Base-by-base conservation (phyloP, 2,797 vertebrate species). In the Dryobates pubescens region DNA sequence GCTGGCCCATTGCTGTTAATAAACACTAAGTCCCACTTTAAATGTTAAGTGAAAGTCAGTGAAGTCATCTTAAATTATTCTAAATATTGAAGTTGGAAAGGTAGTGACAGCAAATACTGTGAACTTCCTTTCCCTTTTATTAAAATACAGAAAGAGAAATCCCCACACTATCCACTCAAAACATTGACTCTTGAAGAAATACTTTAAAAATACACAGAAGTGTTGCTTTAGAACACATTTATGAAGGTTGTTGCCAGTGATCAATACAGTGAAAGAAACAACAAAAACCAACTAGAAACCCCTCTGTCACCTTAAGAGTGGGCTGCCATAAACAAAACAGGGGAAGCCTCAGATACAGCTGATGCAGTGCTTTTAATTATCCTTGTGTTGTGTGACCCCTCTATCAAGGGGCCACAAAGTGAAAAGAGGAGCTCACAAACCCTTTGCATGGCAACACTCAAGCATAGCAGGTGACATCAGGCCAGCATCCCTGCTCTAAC, bases 241-340 rank as follows among this genome's bases (percentile, higher is more conserved):
- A 88, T 53, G 78, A 92, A 76, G 41, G 74, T 61, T 62, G 17
- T 73, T 92, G 27, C 30, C n/a, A 62, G 54, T 36, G 32, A 88
- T 34, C 67, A 82, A 32, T 51, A 58, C 89, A 78, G 63, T 79
- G 86, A 88, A 90, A 78, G 65, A 84, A 96, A 79, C 71, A 59
- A 65, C 26, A 88, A 92, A 91, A 90, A 80, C 65, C 47, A 82
- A 8, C 82, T 13, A 86, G 64, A 90, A 96, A 89, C n/a, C 27
- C 54, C 38, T 71, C 15, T 23, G 26, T 38, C 84, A 86, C 84
- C 62, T 80, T 32, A 85, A 58, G 51, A 77, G 29, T 59, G 86
- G 59, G 80, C 92, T 19, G 79, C 87, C 67, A 91, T 32, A 79
- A 89, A 57, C 69, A 84, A 77, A 95, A 72, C 24, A 70, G n/a